Percentiles rank a stretch among this genome's conserved stretches.
Evolutionary conservation across 2,113 vertebrate species (phyloP).

Genomic region (Sterrhoptilus dennistouni): DNA sequence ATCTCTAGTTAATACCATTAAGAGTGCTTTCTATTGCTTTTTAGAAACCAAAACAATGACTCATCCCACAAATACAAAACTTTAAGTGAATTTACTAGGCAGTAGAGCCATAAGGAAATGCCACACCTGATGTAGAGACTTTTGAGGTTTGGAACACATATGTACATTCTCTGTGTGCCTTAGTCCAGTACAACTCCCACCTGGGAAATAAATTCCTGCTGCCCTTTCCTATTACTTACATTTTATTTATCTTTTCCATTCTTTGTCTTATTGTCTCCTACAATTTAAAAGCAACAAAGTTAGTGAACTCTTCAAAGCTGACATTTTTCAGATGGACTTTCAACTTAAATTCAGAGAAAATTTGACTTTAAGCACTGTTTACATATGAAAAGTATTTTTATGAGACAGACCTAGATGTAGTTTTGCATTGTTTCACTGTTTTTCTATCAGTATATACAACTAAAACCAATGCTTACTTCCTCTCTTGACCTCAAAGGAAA

Average conservation of each 20-base stretch:
- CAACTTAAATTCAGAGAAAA: slow-evolving; percentile 42
- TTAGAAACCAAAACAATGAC: slow-evolving; percentile 66
- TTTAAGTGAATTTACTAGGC: slow-evolving; percentile 69
- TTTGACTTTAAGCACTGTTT: slow-evolving; percentile 1
- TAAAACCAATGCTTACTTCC: slow-evolving; percentile 43
- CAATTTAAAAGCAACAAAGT: slow-evolving; percentile 75
- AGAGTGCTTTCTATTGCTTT: slow-evolving; percentile 25
- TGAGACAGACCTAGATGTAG: not conserved
- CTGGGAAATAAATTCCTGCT: slow-evolving; percentile 66
- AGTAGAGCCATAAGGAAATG: slow-evolving; percentile 71
- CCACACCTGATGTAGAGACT: slow-evolving; percentile 69
- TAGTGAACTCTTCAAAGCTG: slow-evolving; percentile 61
- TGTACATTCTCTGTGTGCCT: slow-evolving; percentile 30
- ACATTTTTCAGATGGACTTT: slow-evolving; percentile 49
- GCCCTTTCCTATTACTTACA: slow-evolving; percentile 82
- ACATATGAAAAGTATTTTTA: slow-evolving; percentile 36
- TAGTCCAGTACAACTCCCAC: slow-evolving; percentile 46
- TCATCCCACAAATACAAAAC: slow-evolving; percentile 66
- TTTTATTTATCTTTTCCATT: slow-evolving; percentile 86
- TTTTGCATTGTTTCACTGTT: slow-evolving; percentile 27
- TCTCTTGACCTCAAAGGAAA: slow-evolving; percentile 59
- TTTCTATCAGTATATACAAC: slow-evolving; percentile 17
- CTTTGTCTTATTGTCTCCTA: slow-evolving; percentile 83
- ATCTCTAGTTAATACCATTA: slow-evolving; percentile 39
- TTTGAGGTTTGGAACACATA: slow-evolving; percentile 69